A percentile compares a stretch with the other conserved stretches of the same genome.
Conservation (phyloP, 2,113 vertebrate species). For the Halichoerus grypus region DNA sequence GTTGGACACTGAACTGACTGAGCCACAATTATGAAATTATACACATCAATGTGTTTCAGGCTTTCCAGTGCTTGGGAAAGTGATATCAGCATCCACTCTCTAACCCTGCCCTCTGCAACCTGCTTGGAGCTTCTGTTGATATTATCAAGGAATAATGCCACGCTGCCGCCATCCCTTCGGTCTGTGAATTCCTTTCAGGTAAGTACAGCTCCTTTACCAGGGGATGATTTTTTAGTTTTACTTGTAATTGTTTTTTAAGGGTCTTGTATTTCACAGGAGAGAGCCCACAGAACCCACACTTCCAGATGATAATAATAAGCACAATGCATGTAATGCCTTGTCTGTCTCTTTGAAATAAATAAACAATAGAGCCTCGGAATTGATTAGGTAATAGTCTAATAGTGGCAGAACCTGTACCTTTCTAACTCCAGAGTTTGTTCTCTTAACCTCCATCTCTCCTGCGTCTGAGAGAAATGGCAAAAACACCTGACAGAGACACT, state of each 20-base stretch:
- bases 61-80: constrained; percentile 92
- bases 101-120: constrained; percentile 92
- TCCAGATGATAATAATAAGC: neutral
- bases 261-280: neutral
- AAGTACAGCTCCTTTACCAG: constrained; percentile 68
- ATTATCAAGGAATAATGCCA: constrained; percentile 88
- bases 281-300: neutral
- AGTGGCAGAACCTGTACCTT: neutral
- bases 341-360: constrained; percentile 2
- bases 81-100: constrained; percentile 92
- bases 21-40: neutral
- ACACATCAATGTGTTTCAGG: constrained; percentile 81
- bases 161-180: constrained; percentile 92
- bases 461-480: neutral
- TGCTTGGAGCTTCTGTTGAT: constrained; percentile 94
- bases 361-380: neutral
- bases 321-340: neutral
- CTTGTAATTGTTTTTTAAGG: neutral
- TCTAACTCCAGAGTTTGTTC: neutral
- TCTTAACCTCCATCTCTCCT: neutral
- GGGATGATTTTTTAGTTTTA: neutral
- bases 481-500: neutral
- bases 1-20: neutral
- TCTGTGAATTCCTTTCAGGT: constrained; percentile 96
- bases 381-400: neutral